Percentiles rank a stretch among this genome's conserved stretches.
These are phyloP conservation scores for Trissoscelio sp. DNA, from an alignment of 2,888 invertebrate genomes.

Conservation along the genomic window DNA sequence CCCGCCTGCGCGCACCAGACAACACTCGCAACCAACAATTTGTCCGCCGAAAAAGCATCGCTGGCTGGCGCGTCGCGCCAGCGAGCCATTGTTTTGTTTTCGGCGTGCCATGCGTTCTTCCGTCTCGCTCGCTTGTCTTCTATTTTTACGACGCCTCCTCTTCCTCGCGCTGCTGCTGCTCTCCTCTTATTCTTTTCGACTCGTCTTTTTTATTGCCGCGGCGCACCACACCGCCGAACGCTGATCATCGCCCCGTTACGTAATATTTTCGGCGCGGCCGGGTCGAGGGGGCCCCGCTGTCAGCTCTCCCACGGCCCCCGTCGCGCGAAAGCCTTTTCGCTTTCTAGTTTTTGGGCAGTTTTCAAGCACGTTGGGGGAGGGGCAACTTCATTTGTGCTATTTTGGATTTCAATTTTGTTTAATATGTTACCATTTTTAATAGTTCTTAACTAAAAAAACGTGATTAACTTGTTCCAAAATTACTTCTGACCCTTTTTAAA, in stretches of 20 bases:
- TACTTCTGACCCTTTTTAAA: no score
- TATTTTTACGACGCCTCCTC: constrained; percentile 45
- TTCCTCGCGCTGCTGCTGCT: background rate
- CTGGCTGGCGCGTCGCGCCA: constrained; percentile 6
- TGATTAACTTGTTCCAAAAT: no score
- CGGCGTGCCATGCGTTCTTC: constrained; percentile 50
- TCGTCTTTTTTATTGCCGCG: constrained; percentile 45
- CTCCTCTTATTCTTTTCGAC: constrained; percentile 21
- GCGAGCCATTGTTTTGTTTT: constrained; percentile 48
- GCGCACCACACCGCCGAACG: constrained; percentile 8
- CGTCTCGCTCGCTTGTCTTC: constrained; percentile 35
- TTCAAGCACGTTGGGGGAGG: no score
- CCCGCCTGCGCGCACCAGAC: background rate
- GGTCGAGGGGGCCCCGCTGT: constrained; percentile 13
- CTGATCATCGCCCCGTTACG: constrained; percentile 27
- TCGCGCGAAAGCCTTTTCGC: no score
- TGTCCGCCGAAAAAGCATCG: background rate
- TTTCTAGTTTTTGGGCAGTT: no score
- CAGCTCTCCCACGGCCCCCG: constrained; percentile 20
- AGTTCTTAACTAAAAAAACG: no score
- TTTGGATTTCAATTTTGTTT: no score
- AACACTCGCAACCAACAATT: background rate
- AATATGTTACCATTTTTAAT: no score
- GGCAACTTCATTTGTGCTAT: no score
- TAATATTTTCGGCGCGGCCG: constrained; percentile 40